phyloP scores from a whole-genome alignment of 1,140 invertebrate genomes.

The Diorhabda elongata region DNA sequence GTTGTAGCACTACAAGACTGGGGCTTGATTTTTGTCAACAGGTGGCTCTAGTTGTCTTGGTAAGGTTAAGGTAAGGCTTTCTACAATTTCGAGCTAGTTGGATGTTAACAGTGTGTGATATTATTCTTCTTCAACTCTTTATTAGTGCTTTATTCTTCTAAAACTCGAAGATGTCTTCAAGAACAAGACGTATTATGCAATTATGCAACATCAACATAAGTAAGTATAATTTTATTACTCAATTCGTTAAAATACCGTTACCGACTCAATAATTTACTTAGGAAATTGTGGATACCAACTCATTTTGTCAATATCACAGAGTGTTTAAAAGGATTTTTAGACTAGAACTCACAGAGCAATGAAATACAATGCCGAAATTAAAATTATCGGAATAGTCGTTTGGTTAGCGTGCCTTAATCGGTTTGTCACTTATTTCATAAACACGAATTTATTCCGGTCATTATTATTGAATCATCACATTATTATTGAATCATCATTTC shows the following conservation, averaged over 20 bases:
- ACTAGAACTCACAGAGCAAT: too few relatives aligned
- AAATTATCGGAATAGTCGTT: neutral
- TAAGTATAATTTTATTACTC: too few relatives aligned
- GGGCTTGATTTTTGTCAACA: too few relatives aligned
- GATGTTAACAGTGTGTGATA: slow-evolving; percentile 3
- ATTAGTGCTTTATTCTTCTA: slow-evolving; percentile 3
- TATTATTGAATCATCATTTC: too few relatives aligned
- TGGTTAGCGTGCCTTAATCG: neutral
- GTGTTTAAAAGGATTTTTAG: neutral
- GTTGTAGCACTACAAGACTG: neutral
- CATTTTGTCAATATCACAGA: neutral
- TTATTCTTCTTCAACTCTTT: neutral
- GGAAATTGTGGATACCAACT: slow-evolving; percentile 3
- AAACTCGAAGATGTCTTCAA: neutral
- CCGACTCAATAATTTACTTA: neutral
- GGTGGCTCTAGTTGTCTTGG: too few relatives aligned
- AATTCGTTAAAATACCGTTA: too few relatives aligned
- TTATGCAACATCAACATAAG: too few relatives aligned
- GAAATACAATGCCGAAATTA: too few relatives aligned
- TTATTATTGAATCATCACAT: too few relatives aligned
- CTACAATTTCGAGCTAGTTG: neutral
- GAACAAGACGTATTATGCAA: too few relatives aligned
- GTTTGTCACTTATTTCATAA: too few relatives aligned
- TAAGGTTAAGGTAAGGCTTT: neutral
- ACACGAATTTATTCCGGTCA: too few relatives aligned